Base-by-base conservation (phyloP, 2,888 invertebrate species). In the Callinectes sapidus region DNA sequence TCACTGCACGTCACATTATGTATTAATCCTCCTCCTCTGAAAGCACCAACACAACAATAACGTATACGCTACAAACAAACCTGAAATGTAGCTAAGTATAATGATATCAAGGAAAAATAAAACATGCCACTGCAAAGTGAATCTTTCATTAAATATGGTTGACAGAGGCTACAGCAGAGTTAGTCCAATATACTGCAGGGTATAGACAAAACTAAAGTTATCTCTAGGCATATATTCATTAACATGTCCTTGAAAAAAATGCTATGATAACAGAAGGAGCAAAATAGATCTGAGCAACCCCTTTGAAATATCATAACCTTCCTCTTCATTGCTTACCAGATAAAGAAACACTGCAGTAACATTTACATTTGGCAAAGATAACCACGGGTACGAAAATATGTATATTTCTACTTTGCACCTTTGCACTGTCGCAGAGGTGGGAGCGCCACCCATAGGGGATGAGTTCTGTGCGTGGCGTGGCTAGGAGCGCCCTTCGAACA, bases 401-500 rank as follows among this genome's bases (percentile, higher is more conserved):
- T 35, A 81, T 81, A 32, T 35, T 32, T 32, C 81, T 81, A 35
- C 81, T 35, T 81, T 81, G 81, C 81, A 81, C 81, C 81, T 81
- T 81, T 81, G 81, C 81, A 35, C 35, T 81, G 28, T 35, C 13
- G 81, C 81, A 81, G 81, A 35, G 81, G 81, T 32, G 81, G 14
- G 14, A 81, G 35, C 35, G 81, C 35, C 81, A 81, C 81, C 35
- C 81, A 81, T 6, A 81, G 81, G 28, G 35, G 35, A 16, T 81
- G 71, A 71, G 71, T 71, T 71, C 71, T 28, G 71, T 71, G 71
- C 71, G 71, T 71, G 39, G 71, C 71, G 71, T 71, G 39, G 93
- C 91, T 93, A 93, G 55, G 93, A 93, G n/a, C 77, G 87, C n/a
- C 89, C 86, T n/a, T 93, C 93, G 48, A 54, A 87, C 2, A 94